These are phyloP conservation scores for Dynastes grantii DNA, from an alignment of 2,888 invertebrate genomes.

Conservation along the genomic window DNA sequence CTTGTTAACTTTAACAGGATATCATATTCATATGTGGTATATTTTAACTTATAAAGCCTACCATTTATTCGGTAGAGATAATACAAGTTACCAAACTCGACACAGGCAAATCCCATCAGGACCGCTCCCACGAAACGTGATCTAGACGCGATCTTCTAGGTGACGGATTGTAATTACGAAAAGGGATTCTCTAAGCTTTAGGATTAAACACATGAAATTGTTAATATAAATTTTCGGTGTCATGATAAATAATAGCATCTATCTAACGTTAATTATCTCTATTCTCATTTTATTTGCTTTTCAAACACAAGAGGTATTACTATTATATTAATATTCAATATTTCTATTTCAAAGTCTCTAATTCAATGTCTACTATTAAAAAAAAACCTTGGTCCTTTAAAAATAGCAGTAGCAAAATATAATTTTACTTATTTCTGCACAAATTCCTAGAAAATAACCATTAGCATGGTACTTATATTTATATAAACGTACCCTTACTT, in stretches of 20 bases:
- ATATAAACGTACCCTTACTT: too few species aligned
- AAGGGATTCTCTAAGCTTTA: slow-evolving; percentile 68
- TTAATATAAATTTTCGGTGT: slow-evolving; percentile 66
- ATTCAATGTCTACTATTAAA: too few species aligned
- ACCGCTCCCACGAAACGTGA: slow-evolving; percentile 62
- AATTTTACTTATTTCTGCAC: too few species aligned
- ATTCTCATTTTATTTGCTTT: slow-evolving; percentile 60
- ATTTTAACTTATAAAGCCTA: slow-evolving; percentile 31
- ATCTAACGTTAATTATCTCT: slow-evolving; percentile 68
- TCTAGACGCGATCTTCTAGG: slow-evolving; percentile 66
- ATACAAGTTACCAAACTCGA: slow-evolving; percentile 39
- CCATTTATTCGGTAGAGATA: slow-evolving; percentile 35
- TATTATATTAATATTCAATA: too few species aligned
- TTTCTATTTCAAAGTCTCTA: too few species aligned
- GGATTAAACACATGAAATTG: slow-evolving; percentile 69
- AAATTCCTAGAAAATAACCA: too few species aligned
- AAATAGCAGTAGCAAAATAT: too few species aligned
- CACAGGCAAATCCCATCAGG: slow-evolving; percentile 41
- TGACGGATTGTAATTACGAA: slow-evolving; percentile 68
- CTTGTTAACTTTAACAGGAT: slow-evolving; percentile 41
- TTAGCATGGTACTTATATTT: too few species aligned
- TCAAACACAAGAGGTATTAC: too few species aligned
- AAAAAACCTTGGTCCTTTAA: too few species aligned
- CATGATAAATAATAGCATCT: slow-evolving; percentile 66
- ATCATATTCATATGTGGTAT: slow-evolving; percentile 40